These are phyloP conservation scores for Meloidogyne exigua DNA, from an alignment of 1,140 invertebrate genomes.

Conservation along the genomic window DNA sequence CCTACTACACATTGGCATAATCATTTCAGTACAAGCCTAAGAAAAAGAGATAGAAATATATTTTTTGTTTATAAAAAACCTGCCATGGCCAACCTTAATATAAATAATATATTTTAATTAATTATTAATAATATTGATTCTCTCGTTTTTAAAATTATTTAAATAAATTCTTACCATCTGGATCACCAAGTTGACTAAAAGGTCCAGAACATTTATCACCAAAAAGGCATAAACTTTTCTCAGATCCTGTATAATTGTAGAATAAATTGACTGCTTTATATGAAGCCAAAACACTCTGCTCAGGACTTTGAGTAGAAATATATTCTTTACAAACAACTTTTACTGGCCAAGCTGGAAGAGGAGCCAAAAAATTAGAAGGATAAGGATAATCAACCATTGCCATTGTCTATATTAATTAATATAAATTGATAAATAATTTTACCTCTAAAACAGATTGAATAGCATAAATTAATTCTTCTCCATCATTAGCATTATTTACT, in stretches of 20 bases:
- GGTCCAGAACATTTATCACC: conserved; percentile 17
- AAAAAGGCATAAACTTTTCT: conserved; percentile 19
- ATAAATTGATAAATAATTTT: neutral
- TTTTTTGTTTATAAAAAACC: conserved; percentile 19
- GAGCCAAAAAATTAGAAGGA: conserved; percentile 65
- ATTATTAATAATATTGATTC: neutral
- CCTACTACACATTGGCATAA: conserved; percentile 85
- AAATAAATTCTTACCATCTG: conserved; percentile 7
- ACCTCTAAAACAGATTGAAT: conserved; percentile 27
- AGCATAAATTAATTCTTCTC: conserved; percentile 13
- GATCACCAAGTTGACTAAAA: conserved; percentile 41
- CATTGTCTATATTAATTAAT: conserved; percentile 56
- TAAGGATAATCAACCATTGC: conserved; percentile 68
- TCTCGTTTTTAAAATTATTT: no score
- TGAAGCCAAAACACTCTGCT: conserved; percentile 33
- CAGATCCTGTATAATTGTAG: conserved; percentile 39
- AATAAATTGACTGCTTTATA: conserved; percentile 45
- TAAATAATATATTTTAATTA: neutral
- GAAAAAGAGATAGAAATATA: neutral
- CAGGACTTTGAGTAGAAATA: conserved; percentile 12
- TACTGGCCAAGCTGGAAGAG: conserved; percentile 70
- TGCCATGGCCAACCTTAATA: conserved; percentile 48
- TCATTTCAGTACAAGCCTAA: conserved; percentile 85
- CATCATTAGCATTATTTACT: conserved; percentile 44
- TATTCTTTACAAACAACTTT: conserved; percentile 58